These are phyloP conservation scores for Dermolepida albohirtum DNA, from an alignment of 2,888 invertebrate genomes.

Conservation along the genomic window DNA sequence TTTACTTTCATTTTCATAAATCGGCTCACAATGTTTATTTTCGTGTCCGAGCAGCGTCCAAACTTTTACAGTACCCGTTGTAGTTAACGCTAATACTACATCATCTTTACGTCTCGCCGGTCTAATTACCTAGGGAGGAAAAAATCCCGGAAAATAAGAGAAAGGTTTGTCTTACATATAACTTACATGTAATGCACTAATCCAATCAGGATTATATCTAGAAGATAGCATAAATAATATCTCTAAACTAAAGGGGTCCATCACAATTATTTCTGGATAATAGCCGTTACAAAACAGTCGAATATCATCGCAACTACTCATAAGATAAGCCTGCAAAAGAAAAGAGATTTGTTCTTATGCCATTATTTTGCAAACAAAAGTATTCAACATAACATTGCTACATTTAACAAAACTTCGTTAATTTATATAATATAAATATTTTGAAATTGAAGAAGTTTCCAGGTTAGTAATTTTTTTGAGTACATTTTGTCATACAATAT, in stretches of 20 bases:
- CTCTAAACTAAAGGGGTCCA: constrained; percentile 96
- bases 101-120: constrained; percentile 90
- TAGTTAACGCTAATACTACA: constrained; percentile 93
- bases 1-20: constrained; percentile 98
- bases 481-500: no score
- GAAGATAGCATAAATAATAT: constrained; percentile 92
- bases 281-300: constrained; percentile 97
- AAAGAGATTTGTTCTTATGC: not conserved
- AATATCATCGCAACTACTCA: constrained; percentile 85
- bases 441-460: no score
- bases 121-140: constrained; percentile 69
- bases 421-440: no score
- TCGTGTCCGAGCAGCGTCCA: constrained; percentile 95
- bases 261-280: constrained; percentile 96
- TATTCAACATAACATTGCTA: no score
- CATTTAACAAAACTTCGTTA: no score
- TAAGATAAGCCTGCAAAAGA: constrained; percentile 78
- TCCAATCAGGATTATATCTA: constrained; percentile 98
- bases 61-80: constrained; percentile 96
- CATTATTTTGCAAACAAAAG: no score
- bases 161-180: not conserved
- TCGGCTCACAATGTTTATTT: constrained; percentile 85
- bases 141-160: no score
- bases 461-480: no score
- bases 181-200: constrained; percentile 91